Percentiles rank a stretch among this genome's conserved stretches.
Evolutionary conservation across 2,888 invertebrate genomes (phyloP).

Genomic region (Orthosia gracilis): DNA sequence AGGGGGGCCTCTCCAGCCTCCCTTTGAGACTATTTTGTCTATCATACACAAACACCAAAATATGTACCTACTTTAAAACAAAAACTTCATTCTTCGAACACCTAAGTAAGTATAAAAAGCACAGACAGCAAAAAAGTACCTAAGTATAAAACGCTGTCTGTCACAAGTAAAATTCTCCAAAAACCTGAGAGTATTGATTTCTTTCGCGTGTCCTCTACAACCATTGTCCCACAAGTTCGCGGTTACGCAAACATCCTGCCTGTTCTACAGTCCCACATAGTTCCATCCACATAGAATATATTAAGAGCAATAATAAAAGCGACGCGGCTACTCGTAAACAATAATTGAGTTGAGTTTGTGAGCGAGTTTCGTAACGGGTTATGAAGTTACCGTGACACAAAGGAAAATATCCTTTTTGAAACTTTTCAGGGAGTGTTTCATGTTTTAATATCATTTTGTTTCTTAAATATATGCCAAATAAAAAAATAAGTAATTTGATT

Average conservation of each 20-base stretch:
- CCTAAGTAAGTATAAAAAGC: background rate
- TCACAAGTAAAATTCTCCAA: conserved; percentile 26
- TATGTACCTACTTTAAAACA: background rate
- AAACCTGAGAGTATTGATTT: conserved; percentile 59
- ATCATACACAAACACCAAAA: background rate
- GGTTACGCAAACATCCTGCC: conserved; percentile 67
- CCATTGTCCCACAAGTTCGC: conserved; percentile 63
- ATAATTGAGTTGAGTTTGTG: conserved; percentile 64
- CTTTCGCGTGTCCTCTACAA: conserved; percentile 57
- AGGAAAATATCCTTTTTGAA: conserved; percentile 21
- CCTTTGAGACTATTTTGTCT: background rate
- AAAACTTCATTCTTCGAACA: background rate
- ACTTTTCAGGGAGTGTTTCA: conserved; percentile 4
- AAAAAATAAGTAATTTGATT: background rate
- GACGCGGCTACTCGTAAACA: conserved; percentile 66
- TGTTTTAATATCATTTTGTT: background rate
- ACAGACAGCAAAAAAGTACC: background rate
- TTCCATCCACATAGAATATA: conserved; percentile 64
- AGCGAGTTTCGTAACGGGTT: conserved; percentile 49
- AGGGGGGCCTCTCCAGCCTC: no score
- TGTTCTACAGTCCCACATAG: conserved; percentile 45
- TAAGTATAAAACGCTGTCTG: background rate
- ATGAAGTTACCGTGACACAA: conserved; percentile 42
- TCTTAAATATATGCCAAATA: background rate
- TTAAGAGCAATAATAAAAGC: conserved; percentile 70